Evolutionary conservation across 2,797 vertebrate genomes (phyloP).

Genomic region (Coendou prehensilis): DNA sequence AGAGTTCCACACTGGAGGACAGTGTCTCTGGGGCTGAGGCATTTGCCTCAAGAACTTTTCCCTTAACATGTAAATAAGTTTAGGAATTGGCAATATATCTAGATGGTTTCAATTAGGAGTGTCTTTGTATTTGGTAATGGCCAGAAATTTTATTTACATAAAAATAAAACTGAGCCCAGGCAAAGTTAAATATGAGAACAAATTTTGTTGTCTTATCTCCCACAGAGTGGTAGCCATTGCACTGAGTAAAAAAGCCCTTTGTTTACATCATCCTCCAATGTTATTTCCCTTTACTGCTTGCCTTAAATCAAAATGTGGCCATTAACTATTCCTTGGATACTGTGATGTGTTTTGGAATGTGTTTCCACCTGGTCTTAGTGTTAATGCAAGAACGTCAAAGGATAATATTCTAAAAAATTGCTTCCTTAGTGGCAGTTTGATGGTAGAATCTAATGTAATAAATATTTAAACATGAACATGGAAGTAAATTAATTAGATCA

Average conservation of each 20-base stretch:
- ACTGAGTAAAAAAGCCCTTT: background rate
- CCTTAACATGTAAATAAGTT: background rate
- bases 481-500: background rate
- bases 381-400: background rate
- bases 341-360: background rate
- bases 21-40: background rate
- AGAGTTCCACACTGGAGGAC: background rate
- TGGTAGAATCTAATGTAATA: background rate
- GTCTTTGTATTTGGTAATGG: background rate
- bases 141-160: background rate
- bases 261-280: background rate
- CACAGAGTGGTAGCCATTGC: background rate
- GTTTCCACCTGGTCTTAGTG: background rate
- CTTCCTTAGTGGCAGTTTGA: background rate
- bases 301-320: background rate
- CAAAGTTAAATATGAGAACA: background rate
- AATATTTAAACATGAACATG: background rate
- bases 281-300: background rate
- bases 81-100: background rate
- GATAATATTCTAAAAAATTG: background rate
- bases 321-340: too few species aligned
- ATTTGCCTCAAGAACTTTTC: background rate
- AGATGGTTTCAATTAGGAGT: background rate
- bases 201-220: background rate
- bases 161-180: background rate